Conservation (phyloP, 2,888 invertebrate genomes). For the Cephus pygmeus region DNA sequence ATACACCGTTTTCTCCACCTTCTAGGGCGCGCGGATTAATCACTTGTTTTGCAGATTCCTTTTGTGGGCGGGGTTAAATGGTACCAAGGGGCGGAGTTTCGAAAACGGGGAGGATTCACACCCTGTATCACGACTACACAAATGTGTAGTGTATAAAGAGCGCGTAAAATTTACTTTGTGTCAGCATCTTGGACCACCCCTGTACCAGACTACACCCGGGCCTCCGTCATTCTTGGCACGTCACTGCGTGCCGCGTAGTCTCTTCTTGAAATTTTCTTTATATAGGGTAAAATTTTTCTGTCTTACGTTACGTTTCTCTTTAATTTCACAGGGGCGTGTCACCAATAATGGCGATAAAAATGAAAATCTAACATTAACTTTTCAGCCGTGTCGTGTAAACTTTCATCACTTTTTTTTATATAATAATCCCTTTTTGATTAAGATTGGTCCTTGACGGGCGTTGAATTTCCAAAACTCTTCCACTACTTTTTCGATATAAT, state of each 20-base stretch:
- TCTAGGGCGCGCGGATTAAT: neutral
- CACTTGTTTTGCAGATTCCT: neutral
- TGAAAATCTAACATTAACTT: neutral
- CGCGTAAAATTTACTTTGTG: slow-evolving; percentile 63
- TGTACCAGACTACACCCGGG: slow-evolving; percentile 30
- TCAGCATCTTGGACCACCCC: slow-evolving; percentile 51
- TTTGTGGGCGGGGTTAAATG: neutral
- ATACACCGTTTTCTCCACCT: neutral
- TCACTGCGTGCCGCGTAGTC: slow-evolving; percentile 33
- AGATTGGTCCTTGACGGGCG: neutral
- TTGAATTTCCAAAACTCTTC: neutral
- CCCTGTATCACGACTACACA: slow-evolving; percentile 60
- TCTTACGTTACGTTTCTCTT: neutral
- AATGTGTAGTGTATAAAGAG: slow-evolving; percentile 63
- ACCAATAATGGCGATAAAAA: neutral
- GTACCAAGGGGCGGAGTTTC: neutral
- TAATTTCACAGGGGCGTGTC: neutral
- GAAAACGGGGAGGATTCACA: slow-evolving; percentile 33
- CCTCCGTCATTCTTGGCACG: slow-evolving; percentile 36
- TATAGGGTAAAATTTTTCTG: neutral
- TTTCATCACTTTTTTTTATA: neutral
- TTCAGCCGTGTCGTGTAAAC: neutral
- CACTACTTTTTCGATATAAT: neutral
- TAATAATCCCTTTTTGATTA: neutral
- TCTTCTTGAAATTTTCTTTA: slow-evolving; percentile 18